Base-by-base conservation (phyloP, 2,797 vertebrate species). In the Oreochromis mossambicus region DNA sequence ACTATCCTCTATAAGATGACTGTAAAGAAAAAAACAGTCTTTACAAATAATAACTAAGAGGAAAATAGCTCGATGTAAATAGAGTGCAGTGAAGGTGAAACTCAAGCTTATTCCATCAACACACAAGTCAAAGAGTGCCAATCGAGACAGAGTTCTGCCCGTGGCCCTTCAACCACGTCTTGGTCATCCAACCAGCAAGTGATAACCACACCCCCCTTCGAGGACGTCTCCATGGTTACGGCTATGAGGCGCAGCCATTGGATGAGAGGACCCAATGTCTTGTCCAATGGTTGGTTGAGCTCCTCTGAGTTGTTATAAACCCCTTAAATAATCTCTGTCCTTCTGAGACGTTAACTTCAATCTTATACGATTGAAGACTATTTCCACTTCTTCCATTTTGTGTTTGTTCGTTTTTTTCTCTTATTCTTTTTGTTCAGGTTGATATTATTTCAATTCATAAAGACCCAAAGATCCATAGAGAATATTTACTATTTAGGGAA, bases 301-400 rank as follows among this genome's bases (percentile, higher is more conserved):
- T 88, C 88, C 88, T 84, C 55, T 82, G 48, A 87, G 46, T 73
- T 83, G 21, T 81, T 85, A 5, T 83, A 34, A 85, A 86, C 36
- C 26, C 14, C 78, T 82, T 34, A 8, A 76, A 29, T 32, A 48
- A 50, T 32, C 9, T 83, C 58, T 89, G 32, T 81, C 36, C 79
- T 82, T 80, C 56, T 24, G 10, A 7, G 77, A 97, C 96, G 93
- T 97, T 96, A 96, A 95, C 96, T 97, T 97, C 95, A 95, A 75
- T 96, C 94, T 95, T 88, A 95, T 95, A 96, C 79, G 92, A 96
- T 94, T 93, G 93, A 97, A 95, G 32, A 21, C 79, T 51, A 50
- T 85, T 96, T 96, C 87, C 94, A 86, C 93, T 24, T 82, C 92
- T 95, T 95, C 15, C 12, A n/a, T 66, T 75, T 26, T 75, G 15